A percentile compares a stretch with the other conserved stretches of the same genome.
phyloP scores from a whole-genome alignment of 2,797 vertebrate genomes.

The Cryptoblepharus egeriae region DNA sequence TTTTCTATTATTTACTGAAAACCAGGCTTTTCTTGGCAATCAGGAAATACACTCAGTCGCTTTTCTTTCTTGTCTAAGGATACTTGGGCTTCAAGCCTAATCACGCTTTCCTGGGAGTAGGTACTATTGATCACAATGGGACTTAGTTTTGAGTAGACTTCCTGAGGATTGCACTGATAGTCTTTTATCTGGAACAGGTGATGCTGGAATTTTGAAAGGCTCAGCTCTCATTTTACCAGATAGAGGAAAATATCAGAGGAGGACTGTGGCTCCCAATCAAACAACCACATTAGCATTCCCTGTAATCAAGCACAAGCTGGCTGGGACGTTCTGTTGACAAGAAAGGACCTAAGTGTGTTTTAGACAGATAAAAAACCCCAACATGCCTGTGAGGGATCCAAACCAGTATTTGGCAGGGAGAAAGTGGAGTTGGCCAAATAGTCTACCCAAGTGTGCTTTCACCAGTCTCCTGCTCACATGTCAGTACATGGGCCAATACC shows the following conservation, averaged over 20 bases:
- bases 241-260: slow-evolving; percentile 25
- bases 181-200: not conserved
- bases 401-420: slow-evolving; percentile 12
- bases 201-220: slow-evolving; percentile 26
- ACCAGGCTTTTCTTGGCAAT: slow-evolving; percentile 30
- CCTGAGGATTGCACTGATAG: too few relatives aligned
- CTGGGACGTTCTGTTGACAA: slow-evolving; percentile 8
- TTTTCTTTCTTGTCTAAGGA: not conserved
- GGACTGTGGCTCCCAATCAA: slow-evolving; percentile 9
- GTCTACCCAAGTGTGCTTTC: not conserved
- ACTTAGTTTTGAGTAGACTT: too few relatives aligned
- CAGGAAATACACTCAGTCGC: slow-evolving; percentile 19
- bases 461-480: not conserved
- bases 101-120: too few relatives aligned
- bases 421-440: not conserved
- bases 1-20: not conserved
- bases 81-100: too few relatives aligned
- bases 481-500: slow-evolving; percentile 24
- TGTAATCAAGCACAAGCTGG: slow-evolving; percentile 23
- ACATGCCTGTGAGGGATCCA: not conserved
- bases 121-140: too few relatives aligned
- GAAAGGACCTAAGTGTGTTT: slow-evolving; percentile 28
- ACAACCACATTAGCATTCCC: not conserved
- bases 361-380: slow-evolving; percentile 33
- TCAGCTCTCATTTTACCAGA: slow-evolving; percentile 33